Evolutionary conservation across 2,113 vertebrate species (phyloP).

Genomic region (Podarcis cretensis): DNA sequence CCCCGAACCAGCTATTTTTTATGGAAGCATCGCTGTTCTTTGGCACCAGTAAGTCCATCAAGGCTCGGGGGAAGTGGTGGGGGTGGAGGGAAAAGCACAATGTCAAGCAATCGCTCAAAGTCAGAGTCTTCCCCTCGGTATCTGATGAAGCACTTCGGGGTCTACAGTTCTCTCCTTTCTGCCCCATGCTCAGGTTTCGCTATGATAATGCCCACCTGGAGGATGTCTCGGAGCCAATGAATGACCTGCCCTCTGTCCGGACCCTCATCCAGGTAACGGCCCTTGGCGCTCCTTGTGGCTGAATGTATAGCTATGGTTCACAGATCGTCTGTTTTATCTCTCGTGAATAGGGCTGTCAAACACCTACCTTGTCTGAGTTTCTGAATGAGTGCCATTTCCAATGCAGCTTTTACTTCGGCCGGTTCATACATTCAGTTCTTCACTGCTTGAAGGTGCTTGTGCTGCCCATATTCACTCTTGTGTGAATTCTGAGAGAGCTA

Average conservation of each 20-base stretch:
- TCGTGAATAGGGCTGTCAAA: too few species aligned
- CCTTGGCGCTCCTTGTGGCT: neutral
- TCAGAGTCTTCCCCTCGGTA: too few species aligned
- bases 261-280: constrained; percentile 74
- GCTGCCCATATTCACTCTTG: neutral
- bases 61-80: neutral
- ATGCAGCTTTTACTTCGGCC: neutral
- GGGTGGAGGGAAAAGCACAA: too few species aligned
- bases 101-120: neutral
- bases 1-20: neutral
- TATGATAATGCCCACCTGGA: constrained; percentile 71
- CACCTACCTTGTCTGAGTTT: neutral
- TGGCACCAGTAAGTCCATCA: neutral
- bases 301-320: neutral
- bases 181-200: constrained; percentile 66
- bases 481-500: neutral
- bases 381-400: neutral
- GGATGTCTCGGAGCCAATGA: constrained; percentile 69
- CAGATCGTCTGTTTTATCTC: too few species aligned
- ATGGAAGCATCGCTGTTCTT: neutral
- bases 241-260: constrained; percentile 71
- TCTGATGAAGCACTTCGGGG: accelerated
- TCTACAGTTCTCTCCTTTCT: neutral
- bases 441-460: too few species aligned
- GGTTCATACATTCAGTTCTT: neutral